Percentiles rank a stretch among this genome's conserved stretches.
phyloP scores from a whole-genome alignment of 2,888 invertebrate genomes.

The Oithona nana region DNA sequence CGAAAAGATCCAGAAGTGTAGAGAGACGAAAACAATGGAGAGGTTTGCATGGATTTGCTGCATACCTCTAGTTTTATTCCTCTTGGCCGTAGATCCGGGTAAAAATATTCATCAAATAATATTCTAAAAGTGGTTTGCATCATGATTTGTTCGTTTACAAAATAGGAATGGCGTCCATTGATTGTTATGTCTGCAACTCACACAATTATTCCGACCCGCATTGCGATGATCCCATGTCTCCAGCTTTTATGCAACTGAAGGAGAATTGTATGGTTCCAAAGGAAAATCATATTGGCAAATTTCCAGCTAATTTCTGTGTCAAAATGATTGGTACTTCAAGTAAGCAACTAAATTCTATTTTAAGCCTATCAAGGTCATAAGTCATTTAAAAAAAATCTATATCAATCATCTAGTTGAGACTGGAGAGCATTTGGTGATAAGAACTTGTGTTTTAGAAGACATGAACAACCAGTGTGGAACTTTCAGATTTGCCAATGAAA shows the following conservation, averaged over 20 bases:
- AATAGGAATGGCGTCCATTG: conserved; percentile 24
- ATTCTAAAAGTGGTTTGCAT: too few species aligned
- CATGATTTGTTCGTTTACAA: too few species aligned
- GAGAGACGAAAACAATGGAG: too few species aligned
- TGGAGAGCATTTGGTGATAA: conserved; percentile 29
- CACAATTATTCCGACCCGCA: conserved; percentile 31
- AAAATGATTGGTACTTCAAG: conserved; percentile 34
- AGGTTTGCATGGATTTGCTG: too few species aligned
- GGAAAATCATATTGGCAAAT: conserved; percentile 31
- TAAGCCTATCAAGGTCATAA: background rate
- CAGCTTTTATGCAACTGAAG: conserved; percentile 29
- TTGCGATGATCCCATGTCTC: conserved; percentile 35
- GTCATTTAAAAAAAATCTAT: background rate
- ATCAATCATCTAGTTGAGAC: conserved; percentile 25
- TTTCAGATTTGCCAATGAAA: conserved; percentile 31
- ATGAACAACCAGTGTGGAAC: conserved; percentile 36
- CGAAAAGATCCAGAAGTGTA: too few species aligned
- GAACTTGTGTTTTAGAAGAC: conserved; percentile 32
- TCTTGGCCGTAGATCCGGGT: too few species aligned
- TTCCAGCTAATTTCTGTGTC: conserved; percentile 36
- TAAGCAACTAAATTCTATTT: conserved; percentile 22
- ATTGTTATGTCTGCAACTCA: conserved; percentile 34
- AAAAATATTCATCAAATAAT: too few species aligned
- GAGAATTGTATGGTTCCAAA: conserved; percentile 33
- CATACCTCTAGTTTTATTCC: too few species aligned